Percentiles rank a stretch among this genome's conserved stretches.
Conservation (phyloP, 2,797 vertebrate genomes). For the Schizopygopsis malacanthus region DNA sequence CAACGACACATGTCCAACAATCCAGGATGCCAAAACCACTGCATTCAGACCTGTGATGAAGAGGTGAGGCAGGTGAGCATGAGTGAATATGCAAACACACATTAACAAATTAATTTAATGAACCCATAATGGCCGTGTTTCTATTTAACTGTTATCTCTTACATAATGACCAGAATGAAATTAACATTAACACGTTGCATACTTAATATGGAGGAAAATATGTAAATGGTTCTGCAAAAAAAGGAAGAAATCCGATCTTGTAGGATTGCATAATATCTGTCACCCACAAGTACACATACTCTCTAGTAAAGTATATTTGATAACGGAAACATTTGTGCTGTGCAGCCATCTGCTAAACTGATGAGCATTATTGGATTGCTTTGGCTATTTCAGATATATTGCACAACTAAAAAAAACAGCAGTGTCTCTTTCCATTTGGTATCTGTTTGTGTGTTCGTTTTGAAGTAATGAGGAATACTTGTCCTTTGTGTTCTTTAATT, state of each 20-base stretch:
- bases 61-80: constrained; percentile 87
- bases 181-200: not conserved
- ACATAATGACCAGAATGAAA: not conserved
- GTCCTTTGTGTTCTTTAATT: not conserved
- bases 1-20: constrained; percentile 75
- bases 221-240: not conserved
- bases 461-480: not conserved
- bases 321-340: constrained; percentile 24
- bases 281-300: constrained; percentile 40
- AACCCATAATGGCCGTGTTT: not conserved
- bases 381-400: constrained; percentile 6
- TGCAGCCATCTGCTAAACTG: constrained; percentile 10
- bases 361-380: constrained; percentile 17
- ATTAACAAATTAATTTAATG: not conserved
- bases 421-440: not conserved
- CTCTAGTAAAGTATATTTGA: constrained; percentile 25
- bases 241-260: constrained; percentile 49
- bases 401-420: constrained; percentile 10
- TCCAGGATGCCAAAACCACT: constrained; percentile 83
- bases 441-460: not conserved
- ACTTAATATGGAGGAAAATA: not conserved
- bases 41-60: constrained; percentile 89
- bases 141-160: not conserved
- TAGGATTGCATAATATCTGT: constrained; percentile 47
- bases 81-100: constrained; percentile 34